Evolutionary conservation across 2,888 invertebrate species (phyloP).

Genomic region (Hyposoter dolosus): DNA sequence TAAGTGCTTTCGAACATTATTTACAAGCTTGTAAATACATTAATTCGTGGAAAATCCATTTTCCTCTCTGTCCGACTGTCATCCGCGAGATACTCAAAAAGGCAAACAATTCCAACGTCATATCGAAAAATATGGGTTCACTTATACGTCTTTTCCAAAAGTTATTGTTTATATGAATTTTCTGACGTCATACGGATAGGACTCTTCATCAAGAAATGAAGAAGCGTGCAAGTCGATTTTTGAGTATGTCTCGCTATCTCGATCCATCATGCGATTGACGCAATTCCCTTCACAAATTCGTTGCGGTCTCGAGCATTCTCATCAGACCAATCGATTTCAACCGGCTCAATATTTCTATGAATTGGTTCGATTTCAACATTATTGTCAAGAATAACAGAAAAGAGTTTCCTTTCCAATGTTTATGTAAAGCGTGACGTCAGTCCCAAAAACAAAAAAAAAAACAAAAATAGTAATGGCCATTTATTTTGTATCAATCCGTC

Average conservation of each 20-base stretch:
- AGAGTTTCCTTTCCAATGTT: not conserved
- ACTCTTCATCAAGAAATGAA: not conserved
- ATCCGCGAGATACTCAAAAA: not conserved
- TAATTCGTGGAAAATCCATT: constrained; percentile 1
- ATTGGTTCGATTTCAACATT: not conserved
- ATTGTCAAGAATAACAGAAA: not conserved
- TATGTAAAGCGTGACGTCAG: not conserved
- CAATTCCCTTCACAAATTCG: not conserved
- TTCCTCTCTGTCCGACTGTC: not conserved
- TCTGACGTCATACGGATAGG: not conserved
- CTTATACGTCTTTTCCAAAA: not conserved
- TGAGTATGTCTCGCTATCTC: not conserved
- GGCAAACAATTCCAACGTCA: not conserved
- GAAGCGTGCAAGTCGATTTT: not conserved
- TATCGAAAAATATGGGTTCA: not conserved
- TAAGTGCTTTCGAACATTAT: constrained; percentile 14
- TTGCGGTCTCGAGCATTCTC: not conserved
- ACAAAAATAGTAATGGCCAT: not conserved
- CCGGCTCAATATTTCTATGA: not conserved
- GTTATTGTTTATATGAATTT: not conserved
- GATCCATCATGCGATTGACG: not conserved
- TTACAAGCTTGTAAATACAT: not conserved
- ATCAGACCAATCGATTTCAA: not conserved
- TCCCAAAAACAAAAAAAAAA: not conserved
- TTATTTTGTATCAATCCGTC: not conserved